Evolutionary conservation across 1,140 invertebrate species (phyloP).

Genomic region (Antheraea mylitta): DNA sequence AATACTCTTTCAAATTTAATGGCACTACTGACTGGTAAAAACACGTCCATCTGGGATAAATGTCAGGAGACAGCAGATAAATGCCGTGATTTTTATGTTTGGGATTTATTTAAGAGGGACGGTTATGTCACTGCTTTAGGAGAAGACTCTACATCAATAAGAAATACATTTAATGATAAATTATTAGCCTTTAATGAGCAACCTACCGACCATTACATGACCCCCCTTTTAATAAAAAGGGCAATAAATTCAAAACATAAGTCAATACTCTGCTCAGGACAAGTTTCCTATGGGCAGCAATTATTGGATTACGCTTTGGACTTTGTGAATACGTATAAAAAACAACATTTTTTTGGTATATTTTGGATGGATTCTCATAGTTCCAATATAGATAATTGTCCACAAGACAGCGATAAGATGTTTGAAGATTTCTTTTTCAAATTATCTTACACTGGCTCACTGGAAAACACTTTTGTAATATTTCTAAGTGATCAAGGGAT

Average conservation of each 20-base stretch:
- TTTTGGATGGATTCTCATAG: conserved; percentile 87
- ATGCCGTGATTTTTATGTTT: conserved; percentile 57
- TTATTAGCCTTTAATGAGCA: conserved; percentile 44
- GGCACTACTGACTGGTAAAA: conserved; percentile 85
- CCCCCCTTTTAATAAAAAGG: conserved; percentile 82
- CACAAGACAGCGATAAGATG: conserved; percentile 80
- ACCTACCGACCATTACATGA: conserved; percentile 88
- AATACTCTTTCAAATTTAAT: conserved; percentile 92
- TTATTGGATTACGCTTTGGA: conserved; percentile 81
- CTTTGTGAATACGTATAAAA: conserved; percentile 80
- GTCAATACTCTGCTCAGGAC: conserved; percentile 78
- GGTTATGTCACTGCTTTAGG: conserved; percentile 72
- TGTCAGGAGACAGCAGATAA: conserved; percentile 79
- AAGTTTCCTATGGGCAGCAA: conserved; percentile 78
- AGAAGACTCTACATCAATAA: conserved; percentile 61
- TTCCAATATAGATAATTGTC: conserved; percentile 82
- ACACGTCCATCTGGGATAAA: conserved; percentile 58
- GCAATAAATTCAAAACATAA: conserved; percentile 61
- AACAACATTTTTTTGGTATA: conserved; percentile 82
- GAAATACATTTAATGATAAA: conserved; percentile 57
- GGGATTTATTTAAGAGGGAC: conserved; percentile 56
- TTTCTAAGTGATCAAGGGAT: conserved; percentile 94
- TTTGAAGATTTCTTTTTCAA: conserved; percentile 78
- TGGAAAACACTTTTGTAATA: conserved; percentile 83
- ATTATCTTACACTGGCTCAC: conserved; percentile 72